These are phyloP conservation scores for Phylloscopus collybita DNA, from an alignment of 2,797 vertebrate species.

Conservation along the genomic window DNA sequence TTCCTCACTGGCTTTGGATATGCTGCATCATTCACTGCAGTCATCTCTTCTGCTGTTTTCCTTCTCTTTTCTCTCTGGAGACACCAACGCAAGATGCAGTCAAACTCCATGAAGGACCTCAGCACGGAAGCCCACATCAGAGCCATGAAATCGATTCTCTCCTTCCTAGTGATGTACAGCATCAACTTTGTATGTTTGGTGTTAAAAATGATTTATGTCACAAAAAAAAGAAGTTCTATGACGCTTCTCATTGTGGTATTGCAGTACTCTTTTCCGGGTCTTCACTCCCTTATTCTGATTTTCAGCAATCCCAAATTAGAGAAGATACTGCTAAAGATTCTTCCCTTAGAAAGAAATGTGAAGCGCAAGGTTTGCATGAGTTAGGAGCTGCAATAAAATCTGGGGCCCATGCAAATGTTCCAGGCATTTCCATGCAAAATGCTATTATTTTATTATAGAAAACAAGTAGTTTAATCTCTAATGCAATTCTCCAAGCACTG, in stretches of 20 bases:
- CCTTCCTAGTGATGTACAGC: neutral
- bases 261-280: neutral
- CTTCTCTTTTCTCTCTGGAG: slow-evolving; percentile 69
- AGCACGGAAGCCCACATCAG: slow-evolving; percentile 34
- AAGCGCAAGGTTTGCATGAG: neutral
- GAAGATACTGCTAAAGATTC: neutral
- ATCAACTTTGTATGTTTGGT: neutral
- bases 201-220: neutral
- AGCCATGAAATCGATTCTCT: slow-evolving; percentile 49
- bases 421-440: neutral
- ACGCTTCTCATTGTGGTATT: rapidly evolving
- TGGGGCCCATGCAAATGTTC: neutral
- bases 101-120: neutral
- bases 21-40: neutral
- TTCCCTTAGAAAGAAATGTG: neutral
- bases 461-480: neutral
- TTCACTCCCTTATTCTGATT: slow-evolving; percentile 36
- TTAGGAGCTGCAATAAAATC: neutral
- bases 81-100: slow-evolving; percentile 28
- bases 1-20: neutral
- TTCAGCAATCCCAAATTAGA: slow-evolving; percentile 33
- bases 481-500: neutral
- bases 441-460: neutral
- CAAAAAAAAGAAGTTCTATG: rapidly evolving
- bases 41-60: neutral